These are phyloP conservation scores for Chionis minor DNA, from an alignment of 2,113 vertebrate genomes.

Conservation along the genomic window DNA sequence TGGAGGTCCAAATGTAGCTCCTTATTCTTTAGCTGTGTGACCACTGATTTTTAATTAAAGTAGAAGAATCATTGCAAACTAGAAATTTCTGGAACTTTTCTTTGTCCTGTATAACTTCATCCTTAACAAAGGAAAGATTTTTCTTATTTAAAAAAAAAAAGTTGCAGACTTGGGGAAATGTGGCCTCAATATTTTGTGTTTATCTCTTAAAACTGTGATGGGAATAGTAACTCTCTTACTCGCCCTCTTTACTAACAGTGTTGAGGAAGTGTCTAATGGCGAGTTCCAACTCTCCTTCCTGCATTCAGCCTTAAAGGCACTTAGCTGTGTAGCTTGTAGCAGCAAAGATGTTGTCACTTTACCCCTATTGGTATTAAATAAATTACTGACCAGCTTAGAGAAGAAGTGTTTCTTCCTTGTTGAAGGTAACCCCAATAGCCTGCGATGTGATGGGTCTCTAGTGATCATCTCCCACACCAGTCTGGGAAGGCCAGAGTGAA, in stretches of 20 bases:
- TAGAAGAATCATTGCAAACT: not conserved
- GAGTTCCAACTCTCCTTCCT: not conserved
- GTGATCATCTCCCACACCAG: not conserved
- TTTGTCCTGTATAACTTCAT: not conserved
- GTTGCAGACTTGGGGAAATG: not conserved
- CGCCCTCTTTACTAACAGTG: rapidly evolving
- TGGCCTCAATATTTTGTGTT: not conserved
- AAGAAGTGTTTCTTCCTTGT: not conserved
- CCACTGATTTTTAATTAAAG: not conserved
- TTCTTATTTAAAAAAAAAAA: not conserved
- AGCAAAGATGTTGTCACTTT: not conserved
- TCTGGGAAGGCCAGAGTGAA: not conserved
- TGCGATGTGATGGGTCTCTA: not conserved
- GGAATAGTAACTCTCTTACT: not conserved
- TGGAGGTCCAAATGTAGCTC: not conserved
- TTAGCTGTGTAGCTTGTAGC: not conserved
- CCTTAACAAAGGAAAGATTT: not conserved
- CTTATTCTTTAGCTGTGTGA: not conserved
- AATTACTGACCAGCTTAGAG: not conserved
- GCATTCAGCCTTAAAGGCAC: not conserved
- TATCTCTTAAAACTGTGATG: not conserved
- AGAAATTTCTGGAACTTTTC: conserved; percentile 43
- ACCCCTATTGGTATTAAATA: not conserved
- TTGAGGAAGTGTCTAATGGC: not conserved
- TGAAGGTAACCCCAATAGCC: not conserved